Conservation (phyloP, 2,797 vertebrate genomes). For the Helicolenus hilgendorfi region DNA sequence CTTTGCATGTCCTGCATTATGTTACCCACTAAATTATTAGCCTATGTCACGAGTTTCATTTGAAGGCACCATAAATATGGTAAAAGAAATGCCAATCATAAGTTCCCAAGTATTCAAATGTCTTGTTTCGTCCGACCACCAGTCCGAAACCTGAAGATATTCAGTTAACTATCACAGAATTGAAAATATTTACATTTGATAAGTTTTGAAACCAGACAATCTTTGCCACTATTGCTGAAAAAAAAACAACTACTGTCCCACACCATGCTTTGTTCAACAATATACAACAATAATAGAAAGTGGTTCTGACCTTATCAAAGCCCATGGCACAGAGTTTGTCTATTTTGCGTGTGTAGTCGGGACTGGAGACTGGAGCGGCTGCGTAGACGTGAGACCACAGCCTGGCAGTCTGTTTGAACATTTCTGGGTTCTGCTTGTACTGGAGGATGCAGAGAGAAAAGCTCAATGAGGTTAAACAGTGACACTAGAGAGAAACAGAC, state of each 20-base stretch:
- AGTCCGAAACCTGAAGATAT: too few species aligned
- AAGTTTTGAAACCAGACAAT: background rate
- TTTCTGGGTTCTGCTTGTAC: slow-evolving; percentile 99
- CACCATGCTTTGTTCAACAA: background rate
- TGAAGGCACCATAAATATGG: background rate
- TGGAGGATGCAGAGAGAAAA: slow-evolving; percentile 72
- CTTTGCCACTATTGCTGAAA: too few species aligned
- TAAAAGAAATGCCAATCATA: background rate
- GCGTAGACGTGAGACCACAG: slow-evolving; percentile 99
- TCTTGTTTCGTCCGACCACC: background rate
- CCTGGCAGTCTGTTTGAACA: slow-evolving; percentile 99
- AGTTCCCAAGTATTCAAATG: background rate
- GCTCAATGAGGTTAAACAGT: background rate
- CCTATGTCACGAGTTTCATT: background rate
- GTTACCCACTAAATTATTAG: too few species aligned
- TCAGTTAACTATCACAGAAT: background rate
- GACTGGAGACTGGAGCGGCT: slow-evolving; percentile 96
- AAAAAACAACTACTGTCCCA: background rate
- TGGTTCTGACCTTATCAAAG: slow-evolving; percentile 97
- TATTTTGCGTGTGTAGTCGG: slow-evolving; percentile 99
- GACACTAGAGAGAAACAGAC: background rate
- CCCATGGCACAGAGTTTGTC: slow-evolving; percentile 99
- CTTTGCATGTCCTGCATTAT: too few species aligned
- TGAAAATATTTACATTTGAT: background rate
- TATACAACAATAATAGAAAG: background rate